Evolutionary conservation across 1,140 invertebrate species (phyloP), one percentile per base, ranked within the genome.

Genomic region (Bombus impatiens): DNA sequence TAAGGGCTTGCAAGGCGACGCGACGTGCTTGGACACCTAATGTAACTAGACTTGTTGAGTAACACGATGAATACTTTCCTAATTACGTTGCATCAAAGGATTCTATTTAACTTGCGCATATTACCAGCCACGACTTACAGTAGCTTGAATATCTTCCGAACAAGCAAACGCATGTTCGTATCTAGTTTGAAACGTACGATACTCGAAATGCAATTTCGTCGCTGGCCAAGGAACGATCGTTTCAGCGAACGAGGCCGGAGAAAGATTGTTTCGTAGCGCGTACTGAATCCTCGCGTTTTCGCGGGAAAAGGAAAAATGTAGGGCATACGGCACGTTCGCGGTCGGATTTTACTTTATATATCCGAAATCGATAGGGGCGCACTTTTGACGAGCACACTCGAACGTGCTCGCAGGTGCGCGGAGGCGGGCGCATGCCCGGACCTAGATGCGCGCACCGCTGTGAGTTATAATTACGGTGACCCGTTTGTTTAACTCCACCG

Each of bases 391-490:
- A 86, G 71, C 78, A 85, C 83, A 40, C 76, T 80, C 83, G 83
- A 85, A 78, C 40, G 83, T 80, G 78, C 65, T 62, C 68, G 82
- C 81, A 78, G 65, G 85, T 71, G 74, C 62, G 42, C 53, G 57
- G n/a, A 70, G 62, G 42, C 5, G 40, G 32, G 80, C 72, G 85
- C 80, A 86, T 83, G 81, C 74, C 53, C 80, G 72, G 65, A 68
- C 71, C 81, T 86, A 83, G 85, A 77, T 83, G 81, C 80, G 72
- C 82, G 86, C 67, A 62, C 44, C 68, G 67, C 67, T 79, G 25
- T 78, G 74, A 75, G 84, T 86, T 81, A 87, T 86, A 87, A 87
- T 87, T 86, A 86, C 70, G 77, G 59, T 81, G 86, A 83, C 83
- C 77, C 77, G 86, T 87, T 87, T 87, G 86, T 87, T 87, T 81